phyloP scores from a whole-genome alignment of 2,888 invertebrate genomes.

The Eurois occulta region DNA sequence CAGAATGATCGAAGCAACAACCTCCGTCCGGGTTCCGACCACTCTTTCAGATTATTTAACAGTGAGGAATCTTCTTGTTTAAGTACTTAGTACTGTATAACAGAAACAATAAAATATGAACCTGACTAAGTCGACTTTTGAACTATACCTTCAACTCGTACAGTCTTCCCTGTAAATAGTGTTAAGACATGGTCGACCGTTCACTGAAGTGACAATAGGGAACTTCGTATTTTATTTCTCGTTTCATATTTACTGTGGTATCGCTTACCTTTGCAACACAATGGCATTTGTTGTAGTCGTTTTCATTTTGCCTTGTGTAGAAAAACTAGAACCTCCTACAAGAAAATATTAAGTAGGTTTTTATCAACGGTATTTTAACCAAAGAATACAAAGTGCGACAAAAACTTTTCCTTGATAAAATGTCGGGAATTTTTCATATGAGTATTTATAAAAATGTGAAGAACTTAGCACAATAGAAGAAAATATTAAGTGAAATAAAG shows the following conservation, averaged over 20 bases:
- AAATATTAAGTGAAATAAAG: not conserved
- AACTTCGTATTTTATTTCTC: not conserved
- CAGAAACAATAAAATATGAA: not conserved
- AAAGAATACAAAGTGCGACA: not conserved
- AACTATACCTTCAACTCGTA: not conserved
- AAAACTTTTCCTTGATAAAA: not conserved
- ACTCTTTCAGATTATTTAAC: not conserved
- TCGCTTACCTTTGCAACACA: not conserved
- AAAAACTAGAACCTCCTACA: not conserved
- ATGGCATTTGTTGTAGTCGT: not conserved
- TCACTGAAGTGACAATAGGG: not conserved
- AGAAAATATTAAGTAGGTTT: not conserved
- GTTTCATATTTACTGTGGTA: not conserved
- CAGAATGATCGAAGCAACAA: not conserved
- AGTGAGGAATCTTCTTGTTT: not conserved
- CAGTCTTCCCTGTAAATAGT: not conserved
- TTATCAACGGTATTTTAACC: not conserved
- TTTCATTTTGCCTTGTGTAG: not conserved
- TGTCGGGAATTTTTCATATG: not conserved
- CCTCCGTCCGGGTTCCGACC: not conserved
- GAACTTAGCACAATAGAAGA: not conserved
- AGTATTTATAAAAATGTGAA: not conserved
- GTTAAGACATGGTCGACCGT: not conserved
- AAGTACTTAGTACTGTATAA: not conserved
- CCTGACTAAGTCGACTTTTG: not conserved